Evolutionary conservation across 2,797 vertebrate genomes (phyloP).

Genomic region (Geotrypetes seraphini): DNA sequence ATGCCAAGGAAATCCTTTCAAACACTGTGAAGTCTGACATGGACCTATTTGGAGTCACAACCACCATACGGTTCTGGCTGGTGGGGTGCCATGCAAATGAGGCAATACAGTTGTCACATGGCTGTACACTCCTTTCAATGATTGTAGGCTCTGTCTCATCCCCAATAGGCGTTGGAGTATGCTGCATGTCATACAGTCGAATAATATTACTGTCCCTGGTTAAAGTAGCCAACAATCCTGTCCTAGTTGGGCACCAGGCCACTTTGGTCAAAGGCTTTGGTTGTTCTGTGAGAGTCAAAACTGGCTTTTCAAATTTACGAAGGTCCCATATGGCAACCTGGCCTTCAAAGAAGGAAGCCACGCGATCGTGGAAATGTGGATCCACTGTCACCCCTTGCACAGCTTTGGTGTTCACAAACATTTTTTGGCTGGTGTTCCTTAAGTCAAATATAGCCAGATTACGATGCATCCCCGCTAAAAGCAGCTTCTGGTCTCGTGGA

Average conservation of each 20-base stretch:
- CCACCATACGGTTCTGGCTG: conserved; percentile 94
- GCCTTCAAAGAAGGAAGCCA: conserved; percentile 95
- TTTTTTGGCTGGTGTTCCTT: conserved; percentile 93
- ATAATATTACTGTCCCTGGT: conserved; percentile 93
- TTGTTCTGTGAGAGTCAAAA: conserved; percentile 88
- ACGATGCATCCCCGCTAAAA: conserved; percentile 92
- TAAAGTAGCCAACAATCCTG: conserved; percentile 84
- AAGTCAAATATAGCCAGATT: conserved; percentile 95
- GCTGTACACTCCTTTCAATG: conserved; percentile 94
- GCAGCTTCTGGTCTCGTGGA: conserved; percentile 86
- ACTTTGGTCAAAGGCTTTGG: conserved; percentile 93
- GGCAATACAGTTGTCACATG: conserved; percentile 82
- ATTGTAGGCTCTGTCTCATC: conserved; percentile 96
- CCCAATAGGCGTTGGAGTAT: conserved; percentile 87
- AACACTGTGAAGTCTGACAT: conserved; percentile 98
- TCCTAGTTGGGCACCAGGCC: conserved; percentile 92
- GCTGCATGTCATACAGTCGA: conserved; percentile 95
- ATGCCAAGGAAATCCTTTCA: conserved; percentile 91
- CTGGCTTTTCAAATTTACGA: conserved; percentile 94
- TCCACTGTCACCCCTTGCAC: conserved; percentile 94
- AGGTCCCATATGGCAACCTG: conserved; percentile 98
- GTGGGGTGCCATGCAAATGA: conserved; percentile 96
- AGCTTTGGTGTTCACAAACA: conserved; percentile 96
- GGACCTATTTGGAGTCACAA: conserved; percentile 81
- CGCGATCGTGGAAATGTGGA: conserved; percentile 85